Evolutionary conservation across 2,113 vertebrate species (phyloP).

Genomic region (Tyto alba): DNA sequence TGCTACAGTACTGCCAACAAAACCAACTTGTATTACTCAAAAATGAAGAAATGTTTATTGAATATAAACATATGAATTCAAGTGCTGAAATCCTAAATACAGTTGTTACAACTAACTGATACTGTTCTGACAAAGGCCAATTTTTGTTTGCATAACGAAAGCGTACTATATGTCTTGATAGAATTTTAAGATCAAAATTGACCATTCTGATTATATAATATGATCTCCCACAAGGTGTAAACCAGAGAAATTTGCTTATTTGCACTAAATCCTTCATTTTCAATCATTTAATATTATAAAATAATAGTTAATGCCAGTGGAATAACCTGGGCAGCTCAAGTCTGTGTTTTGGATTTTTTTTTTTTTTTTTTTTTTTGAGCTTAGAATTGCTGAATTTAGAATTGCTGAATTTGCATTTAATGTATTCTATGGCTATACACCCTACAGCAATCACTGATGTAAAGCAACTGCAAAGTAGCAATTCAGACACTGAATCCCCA

Average conservation of each 20-base stretch:
- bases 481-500: not conserved
- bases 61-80: not conserved
- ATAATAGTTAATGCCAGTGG: not conserved
- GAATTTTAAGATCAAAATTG: not conserved
- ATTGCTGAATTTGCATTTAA: constrained; percentile 24
- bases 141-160: not conserved
- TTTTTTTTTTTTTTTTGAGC: not conserved
- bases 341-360: not conserved
- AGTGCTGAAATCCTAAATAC: not conserved
- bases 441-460: not conserved
- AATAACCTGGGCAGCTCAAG: not conserved
- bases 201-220: not conserved
- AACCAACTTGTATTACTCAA: fast-evolving
- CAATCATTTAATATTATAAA: not conserved
- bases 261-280: not conserved
- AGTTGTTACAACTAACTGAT: not conserved
- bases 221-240: not conserved
- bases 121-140: not conserved
- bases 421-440: not conserved
- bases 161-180: fast-evolving
- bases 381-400: not conserved
- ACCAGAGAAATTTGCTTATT: not conserved
- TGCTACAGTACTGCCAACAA: not conserved
- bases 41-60: not conserved
- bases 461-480: not conserved